Base-by-base conservation (phyloP, 2,797 vertebrate genomes). In the Melopsittacus undulatus region DNA sequence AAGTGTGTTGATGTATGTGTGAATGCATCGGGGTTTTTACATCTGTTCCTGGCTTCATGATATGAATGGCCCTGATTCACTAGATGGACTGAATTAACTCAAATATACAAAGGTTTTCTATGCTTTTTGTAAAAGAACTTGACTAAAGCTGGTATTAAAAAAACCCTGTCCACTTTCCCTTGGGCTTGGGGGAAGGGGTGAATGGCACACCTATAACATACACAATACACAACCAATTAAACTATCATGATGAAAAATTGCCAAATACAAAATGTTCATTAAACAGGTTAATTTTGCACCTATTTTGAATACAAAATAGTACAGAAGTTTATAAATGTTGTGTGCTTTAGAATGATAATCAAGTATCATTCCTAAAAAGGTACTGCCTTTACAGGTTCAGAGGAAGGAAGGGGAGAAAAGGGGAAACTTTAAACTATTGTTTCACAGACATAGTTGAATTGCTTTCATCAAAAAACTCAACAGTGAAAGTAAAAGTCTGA, bases 231-330 rank as follows among this genome's bases (percentile, higher is more conserved):
- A 94, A 95, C 52, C 43, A 87, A 92, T 86, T 93, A 95, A 96
- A 86, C 61, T 72, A 90, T 40, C 30, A n/a, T 45, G 34, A 89
- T 61, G 76, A 96, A 95, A 95, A 95, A 94, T 27, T 72, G 80
- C 62, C 76, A 95, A 83, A 87, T 34, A 84, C 84, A 92, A 90
- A 89, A 88, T 87, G 95, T 86, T 93, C 62, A 91, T 94, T 81
- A 83, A 83, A 76, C 13, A 66, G 57, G 76, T 51, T 94, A 83
- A 93, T 88, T 95, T 93, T 79, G 78, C 66, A 68, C 78, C 51
- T 90, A 91, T 82, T 95, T 90, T 88, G 83, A 94, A 91, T 78
- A 94, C 38, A 90, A 94, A 96, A 87, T 54, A 72, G 30, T 80
- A 91, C 22, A 94, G 69, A 36, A 78, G 34, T 83, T 67, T 51